These are phyloP conservation scores for Zenarchopterus dispar DNA, from an alignment of 2,797 vertebrate genomes.

Conservation along the genomic window DNA sequence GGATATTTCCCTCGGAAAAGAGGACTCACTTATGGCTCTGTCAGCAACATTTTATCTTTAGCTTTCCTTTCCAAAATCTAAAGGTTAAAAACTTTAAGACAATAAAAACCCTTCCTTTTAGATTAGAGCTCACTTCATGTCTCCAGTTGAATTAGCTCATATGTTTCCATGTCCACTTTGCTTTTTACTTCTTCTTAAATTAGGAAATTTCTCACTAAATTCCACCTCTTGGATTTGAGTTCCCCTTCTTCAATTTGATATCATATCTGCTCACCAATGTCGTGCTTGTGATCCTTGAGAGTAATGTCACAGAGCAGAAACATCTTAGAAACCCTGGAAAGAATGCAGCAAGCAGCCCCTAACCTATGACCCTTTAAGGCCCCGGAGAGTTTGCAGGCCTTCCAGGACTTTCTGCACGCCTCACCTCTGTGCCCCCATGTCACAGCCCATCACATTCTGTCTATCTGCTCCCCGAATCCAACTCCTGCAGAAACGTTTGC, in stretches of 20 bases:
- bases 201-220: constrained; percentile 1
- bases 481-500: constrained; percentile 27
- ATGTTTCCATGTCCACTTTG: neutral
- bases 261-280: constrained; percentile 38
- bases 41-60: constrained; percentile 30
- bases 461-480: constrained; percentile 41
- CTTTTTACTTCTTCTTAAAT: constrained; percentile 12
- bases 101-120: no score
- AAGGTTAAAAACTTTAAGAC: neutral
- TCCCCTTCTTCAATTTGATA: constrained; percentile 21
- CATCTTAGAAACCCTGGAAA: constrained; percentile 43
- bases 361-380: constrained; percentile 49
- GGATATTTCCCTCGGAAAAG: constrained; percentile 28
- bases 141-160: neutral
- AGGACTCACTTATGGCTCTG: constrained; percentile 5
- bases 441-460: constrained; percentile 46
- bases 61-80: constrained; percentile 20
- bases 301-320: constrained; percentile 45
- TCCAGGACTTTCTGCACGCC: constrained; percentile 46
- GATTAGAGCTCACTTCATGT: no score
- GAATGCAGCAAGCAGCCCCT: constrained; percentile 17
- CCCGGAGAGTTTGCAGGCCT: constrained; percentile 34
- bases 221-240: constrained; percentile 1
- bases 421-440: constrained; percentile 64
- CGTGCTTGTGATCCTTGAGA: constrained; percentile 15